phyloP scores from a whole-genome alignment of 2,888 invertebrate species.

The Thereva nobilitata region DNA sequence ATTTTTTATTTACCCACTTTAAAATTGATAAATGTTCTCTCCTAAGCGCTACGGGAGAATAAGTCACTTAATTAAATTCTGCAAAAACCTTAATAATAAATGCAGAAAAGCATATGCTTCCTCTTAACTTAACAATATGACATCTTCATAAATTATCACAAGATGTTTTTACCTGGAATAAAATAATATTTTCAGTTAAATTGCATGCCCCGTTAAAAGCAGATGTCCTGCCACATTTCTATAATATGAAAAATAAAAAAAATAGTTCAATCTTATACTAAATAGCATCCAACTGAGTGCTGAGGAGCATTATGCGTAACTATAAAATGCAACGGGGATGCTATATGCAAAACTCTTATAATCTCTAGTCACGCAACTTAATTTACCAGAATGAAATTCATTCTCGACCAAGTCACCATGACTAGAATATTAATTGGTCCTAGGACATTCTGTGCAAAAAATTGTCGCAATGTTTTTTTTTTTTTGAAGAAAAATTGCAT shows the following conservation, averaged over 20 bases:
- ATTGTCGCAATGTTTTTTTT: constrained; percentile 6
- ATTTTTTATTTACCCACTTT: too few species aligned
- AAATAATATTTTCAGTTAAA: too few species aligned
- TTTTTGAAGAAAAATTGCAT: not conserved
- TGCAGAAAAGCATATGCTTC: too few species aligned
- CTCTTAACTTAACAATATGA: too few species aligned
- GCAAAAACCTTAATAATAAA: too few species aligned
- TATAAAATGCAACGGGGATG: not conserved
- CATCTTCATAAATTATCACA: too few species aligned
- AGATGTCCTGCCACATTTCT: not conserved
- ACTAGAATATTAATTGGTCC: constrained; percentile 20
- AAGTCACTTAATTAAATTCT: too few species aligned
- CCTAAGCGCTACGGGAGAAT: too few species aligned
- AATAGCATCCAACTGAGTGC: constrained; percentile 12
- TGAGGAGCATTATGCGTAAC: too few species aligned
- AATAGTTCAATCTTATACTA: constrained; percentile 29
- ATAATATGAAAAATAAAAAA: constrained; percentile 4
- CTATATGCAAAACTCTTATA: not conserved
- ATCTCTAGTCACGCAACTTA: constrained; percentile 31
- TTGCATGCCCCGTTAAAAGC: too few species aligned
- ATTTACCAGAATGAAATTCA: constrained; percentile 13
- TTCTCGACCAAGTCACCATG: not conserved
- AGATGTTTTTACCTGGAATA: too few species aligned
- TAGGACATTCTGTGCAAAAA: constrained; percentile 17
- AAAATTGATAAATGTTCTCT: too few species aligned